These are phyloP conservation scores for Oryzias javanicus DNA, from an alignment of 2,113 vertebrate species.

Conservation along the genomic window DNA sequence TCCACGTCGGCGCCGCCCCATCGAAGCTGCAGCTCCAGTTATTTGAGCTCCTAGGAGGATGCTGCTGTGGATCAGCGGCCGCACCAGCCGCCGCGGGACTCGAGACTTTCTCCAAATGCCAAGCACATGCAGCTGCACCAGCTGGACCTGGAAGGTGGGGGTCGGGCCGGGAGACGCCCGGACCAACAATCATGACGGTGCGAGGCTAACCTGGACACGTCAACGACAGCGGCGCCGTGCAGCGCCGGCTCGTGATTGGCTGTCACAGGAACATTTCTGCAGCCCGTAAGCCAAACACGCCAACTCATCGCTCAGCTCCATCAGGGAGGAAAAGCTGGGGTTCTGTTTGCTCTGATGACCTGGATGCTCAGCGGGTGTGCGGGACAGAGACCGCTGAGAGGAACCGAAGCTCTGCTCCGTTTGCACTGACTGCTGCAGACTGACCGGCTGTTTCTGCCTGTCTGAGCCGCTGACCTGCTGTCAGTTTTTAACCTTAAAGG, in stretches of 20 bases:
- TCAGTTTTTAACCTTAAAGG: conserved; percentile 6
- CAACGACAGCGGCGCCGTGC: neutral
- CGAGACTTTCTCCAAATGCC: neutral
- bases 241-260: conserved; percentile 5
- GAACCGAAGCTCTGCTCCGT: conserved; percentile 51
- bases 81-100: too few relatives aligned
- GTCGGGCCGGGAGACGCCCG: neutral
- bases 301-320: too few relatives aligned
- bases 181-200: neutral
- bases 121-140: conserved; percentile 44
- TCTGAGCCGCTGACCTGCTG: conserved; percentile 23
- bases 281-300: too few relatives aligned
- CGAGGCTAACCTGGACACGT: neutral
- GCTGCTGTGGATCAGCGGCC: too few relatives aligned
- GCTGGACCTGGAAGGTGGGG: conserved; percentile 7
- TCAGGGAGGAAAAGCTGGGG: too few relatives aligned
- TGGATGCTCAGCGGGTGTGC: too few relatives aligned
- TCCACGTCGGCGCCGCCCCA: neutral
- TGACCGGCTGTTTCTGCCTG: neutral
- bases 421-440: conserved; percentile 49
- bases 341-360: too few relatives aligned
- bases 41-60: neutral
- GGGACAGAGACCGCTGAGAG: too few relatives aligned
- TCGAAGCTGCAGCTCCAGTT: neutral
- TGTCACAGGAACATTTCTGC: neutral